Percentiles rank a stretch among this genome's conserved stretches.
Evolutionary conservation across 2,797 vertebrate species (phyloP).

Genomic region (Microctenopoma steveboyesi): DNA sequence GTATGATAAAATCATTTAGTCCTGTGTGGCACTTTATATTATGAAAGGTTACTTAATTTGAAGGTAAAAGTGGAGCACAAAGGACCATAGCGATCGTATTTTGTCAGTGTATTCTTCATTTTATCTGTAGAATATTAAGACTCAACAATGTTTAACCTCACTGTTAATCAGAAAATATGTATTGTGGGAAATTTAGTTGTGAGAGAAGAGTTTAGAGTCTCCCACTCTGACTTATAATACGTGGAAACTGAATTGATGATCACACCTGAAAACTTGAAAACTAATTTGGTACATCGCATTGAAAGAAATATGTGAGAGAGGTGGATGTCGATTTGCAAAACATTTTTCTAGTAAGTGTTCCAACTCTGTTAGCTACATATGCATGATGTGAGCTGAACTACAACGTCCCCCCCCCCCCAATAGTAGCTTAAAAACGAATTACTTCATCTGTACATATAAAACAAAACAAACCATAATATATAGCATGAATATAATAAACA

Average conservation of each 20-base stretch:
- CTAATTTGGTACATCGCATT: too few relatives aligned
- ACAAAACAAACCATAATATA: neutral
- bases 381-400: too few relatives aligned
- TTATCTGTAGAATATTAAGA: constrained; percentile 7
- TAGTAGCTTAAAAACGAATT: too few relatives aligned
- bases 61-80: constrained; percentile 24
- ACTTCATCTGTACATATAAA: neutral
- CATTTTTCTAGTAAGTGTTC: too few relatives aligned
- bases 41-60: constrained; percentile 20
- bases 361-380: too few relatives aligned
- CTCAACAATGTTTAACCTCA: constrained; percentile 5
- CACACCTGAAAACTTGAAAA: too few relatives aligned
- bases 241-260: neutral
- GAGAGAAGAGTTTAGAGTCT: neutral
- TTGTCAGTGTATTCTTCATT: constrained; percentile 18
- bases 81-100: neutral
- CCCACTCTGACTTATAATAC: neutral
- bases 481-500: neutral
- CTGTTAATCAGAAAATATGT: constrained; percentile 2
- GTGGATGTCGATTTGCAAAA: too few relatives aligned
- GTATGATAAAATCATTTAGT: constrained; percentile 31
- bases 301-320: too few relatives aligned
- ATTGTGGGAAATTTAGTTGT: neutral
- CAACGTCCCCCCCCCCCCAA: too few relatives aligned
- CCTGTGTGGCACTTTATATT: constrained; percentile 5